Base-by-base conservation (phyloP, 2,113 vertebrate species). In the Cyprinus carpio region DNA sequence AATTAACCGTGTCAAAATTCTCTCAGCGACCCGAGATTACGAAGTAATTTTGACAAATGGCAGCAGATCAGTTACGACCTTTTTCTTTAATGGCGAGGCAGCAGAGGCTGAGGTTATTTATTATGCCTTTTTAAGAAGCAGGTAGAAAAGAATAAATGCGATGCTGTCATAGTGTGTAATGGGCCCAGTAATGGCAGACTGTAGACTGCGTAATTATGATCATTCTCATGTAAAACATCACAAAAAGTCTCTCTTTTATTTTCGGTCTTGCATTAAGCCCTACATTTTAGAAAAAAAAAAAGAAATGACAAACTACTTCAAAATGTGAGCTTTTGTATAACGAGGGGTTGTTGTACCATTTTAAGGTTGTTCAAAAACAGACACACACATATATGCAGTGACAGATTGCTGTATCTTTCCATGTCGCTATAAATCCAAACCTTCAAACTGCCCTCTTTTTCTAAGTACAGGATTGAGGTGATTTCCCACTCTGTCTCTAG, bases 21-120 rank as follows among this genome's bases (percentile, higher is more conserved):
- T 92, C 90, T 83, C 89, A 4, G 75, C 89, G 89, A 93, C 92
- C 91, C 67, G 75, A 91, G 90, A 94, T 93, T 91, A 92, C 90
- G 81, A 92, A 93, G 93, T 94, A 94, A 95, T 94, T 94, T 93
- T 94, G 94, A 95, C 89, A 93, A 95, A 95, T 94, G 90, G 91
- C 86, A 84, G 90, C 87, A 77, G 46, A 87, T 89, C 87, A 85
- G 56, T 93, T 93, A 94, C 92, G 91, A 93, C 94, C 93, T 92
- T 93, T 93, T 91, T 90, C 82, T 85, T 85, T 90, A 90, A 86
- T 81, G 88, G 87, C 87, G 87, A 85, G 84, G 75, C 58, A 34
- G 86, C 89, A 80, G 88, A 86, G 89, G 90, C 83, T 82, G 90
- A 90, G 89, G 91, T 93, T 94, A 94, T 94, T 94, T 93, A 94